Evolutionary conservation across 2,113 vertebrate species (phyloP).

Genomic region (Labeo catla): DNA sequence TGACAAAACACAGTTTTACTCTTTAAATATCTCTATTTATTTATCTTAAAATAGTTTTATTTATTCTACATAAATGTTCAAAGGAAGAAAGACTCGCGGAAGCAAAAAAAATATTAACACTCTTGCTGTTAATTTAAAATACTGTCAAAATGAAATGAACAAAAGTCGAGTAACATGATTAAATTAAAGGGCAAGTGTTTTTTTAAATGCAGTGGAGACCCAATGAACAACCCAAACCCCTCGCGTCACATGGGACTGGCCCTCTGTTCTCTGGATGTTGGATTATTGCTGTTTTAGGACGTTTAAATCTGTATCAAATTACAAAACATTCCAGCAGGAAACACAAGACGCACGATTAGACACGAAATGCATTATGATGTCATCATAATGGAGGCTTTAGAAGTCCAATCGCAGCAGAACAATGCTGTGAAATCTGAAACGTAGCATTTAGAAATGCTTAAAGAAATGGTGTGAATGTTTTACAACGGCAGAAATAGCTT

Average conservation of each 20-base stretch:
- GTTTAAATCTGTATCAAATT: not conserved
- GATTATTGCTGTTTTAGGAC: slow-evolving; percentile 8
- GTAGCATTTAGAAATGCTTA: not conserved
- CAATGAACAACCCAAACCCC: slow-evolving; percentile 54
- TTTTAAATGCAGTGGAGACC: slow-evolving; percentile 58
- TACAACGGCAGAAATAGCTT: not conserved
- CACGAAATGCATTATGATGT: not conserved
- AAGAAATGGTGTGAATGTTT: not conserved
- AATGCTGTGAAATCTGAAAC: not conserved
- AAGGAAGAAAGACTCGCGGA: slow-evolving; percentile 90
- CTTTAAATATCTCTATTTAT: slow-evolving; percentile 98
- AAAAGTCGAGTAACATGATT: slow-evolving; percentile 43
- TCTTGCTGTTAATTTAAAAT: slow-evolving; percentile 90
- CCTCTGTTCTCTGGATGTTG: not conserved
- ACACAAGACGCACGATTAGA: not conserved
- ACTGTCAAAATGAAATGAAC: slow-evolving; percentile 75
- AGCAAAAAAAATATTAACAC: slow-evolving; percentile 81
- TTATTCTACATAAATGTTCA: slow-evolving; percentile 93
- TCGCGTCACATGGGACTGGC: not conserved
- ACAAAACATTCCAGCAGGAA: not conserved
- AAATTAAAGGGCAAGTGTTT: slow-evolving; percentile 57
- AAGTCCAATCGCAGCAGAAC: no score
- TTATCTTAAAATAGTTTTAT: slow-evolving; percentile 96
- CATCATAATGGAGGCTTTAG: not conserved
- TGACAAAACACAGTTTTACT: slow-evolving; percentile 57